Evolutionary conservation across 2,888 invertebrate species (phyloP).

Genomic region (Leptopilina syphax): DNA sequence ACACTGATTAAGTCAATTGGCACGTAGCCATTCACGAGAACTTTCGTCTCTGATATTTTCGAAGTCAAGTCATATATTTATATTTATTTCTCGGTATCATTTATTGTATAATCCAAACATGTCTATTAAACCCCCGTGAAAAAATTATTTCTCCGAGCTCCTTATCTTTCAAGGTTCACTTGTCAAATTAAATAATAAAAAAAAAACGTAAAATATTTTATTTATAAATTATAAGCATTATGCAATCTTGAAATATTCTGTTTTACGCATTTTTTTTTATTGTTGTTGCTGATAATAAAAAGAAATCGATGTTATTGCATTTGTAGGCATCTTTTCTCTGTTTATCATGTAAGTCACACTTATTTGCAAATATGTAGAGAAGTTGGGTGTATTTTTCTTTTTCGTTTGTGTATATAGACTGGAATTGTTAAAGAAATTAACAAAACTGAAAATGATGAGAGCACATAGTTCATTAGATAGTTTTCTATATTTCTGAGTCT

Average conservation of each 20-base stretch:
- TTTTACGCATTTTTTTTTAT: neutral
- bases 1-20: constrained; percentile 65
- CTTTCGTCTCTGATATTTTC: constrained; percentile 57
- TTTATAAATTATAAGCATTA: neutral
- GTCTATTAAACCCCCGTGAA: constrained; percentile 7
- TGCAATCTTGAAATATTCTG: neutral
- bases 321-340: constrained; percentile 6
- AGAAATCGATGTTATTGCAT: constrained; percentile 14
- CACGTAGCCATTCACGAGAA: constrained; percentile 60
- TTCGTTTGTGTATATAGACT: neutral
- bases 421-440: constrained; percentile 15
- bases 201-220: neutral
- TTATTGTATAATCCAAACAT: constrained; percentile 3
- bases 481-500: neutral
- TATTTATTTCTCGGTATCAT: constrained; percentile 23
- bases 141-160: neutral
- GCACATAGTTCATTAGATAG: neutral
- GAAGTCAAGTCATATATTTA: constrained; percentile 51
- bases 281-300: neutral
- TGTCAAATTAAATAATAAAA: neutral
- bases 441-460: constrained; percentile 9
- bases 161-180: constrained; percentile 14
- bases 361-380: neutral
- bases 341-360: constrained; percentile 18
- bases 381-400: neutral